phyloP scores from a whole-genome alignment of 2,888 invertebrate genomes.

The Myathropa florea region DNA sequence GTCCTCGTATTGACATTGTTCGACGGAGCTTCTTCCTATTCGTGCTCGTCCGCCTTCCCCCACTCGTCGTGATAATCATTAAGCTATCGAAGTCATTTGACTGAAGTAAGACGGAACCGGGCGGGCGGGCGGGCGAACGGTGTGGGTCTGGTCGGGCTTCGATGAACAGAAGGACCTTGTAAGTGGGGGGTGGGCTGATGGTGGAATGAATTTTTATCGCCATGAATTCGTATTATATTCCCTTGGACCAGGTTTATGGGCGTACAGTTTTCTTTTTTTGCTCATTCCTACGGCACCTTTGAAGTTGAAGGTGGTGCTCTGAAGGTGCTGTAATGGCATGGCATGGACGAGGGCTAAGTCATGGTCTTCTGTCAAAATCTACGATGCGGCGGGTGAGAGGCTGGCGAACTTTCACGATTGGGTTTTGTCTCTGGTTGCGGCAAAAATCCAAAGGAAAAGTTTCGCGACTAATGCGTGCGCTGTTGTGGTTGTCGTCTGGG shows the following conservation, averaged over 20 bases:
- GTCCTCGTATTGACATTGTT: constrained; percentile 40
- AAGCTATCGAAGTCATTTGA: constrained; percentile 40
- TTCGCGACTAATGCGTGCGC: not conserved
- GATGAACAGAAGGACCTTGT: constrained; percentile 9
- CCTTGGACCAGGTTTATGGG: constrained; percentile 27
- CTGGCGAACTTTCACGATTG: not conserved
- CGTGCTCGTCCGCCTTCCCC: not conserved
- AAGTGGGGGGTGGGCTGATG: not conserved
- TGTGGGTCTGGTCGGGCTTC: not conserved
- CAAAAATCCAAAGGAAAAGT: not conserved
- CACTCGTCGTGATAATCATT: constrained; percentile 33
- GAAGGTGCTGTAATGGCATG: not conserved
- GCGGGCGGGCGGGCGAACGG: no score
- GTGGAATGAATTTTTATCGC: constrained; percentile 35
- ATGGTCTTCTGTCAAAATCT: not conserved
- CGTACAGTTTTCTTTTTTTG: not conserved
- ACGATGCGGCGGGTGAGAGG: not conserved
- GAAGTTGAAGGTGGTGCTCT: not conserved
- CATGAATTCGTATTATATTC: constrained; percentile 33
- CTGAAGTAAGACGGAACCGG: not conserved
- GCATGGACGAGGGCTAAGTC: not conserved
- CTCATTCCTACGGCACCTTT: not conserved
- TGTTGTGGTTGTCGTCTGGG: not conserved
- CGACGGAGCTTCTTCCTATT: constrained; percentile 8
- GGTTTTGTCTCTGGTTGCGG: not conserved